Conservation (phyloP, 1,140 invertebrate species). For the Polypedilum pembai region DNA sequence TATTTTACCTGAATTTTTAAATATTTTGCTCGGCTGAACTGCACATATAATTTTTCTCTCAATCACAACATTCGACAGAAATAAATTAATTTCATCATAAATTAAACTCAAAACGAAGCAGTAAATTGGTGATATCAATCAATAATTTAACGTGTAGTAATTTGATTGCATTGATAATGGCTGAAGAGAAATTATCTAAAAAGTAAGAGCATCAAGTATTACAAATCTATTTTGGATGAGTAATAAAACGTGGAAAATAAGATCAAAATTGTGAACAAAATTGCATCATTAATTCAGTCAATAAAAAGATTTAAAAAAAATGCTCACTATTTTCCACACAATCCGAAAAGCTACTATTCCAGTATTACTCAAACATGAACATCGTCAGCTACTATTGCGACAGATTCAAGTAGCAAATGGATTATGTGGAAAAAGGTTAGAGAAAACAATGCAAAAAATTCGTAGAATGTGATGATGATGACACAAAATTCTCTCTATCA, state of each 20-base stretch:
- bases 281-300: background rate
- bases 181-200: constrained; percentile 33
- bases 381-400: constrained; percentile 29
- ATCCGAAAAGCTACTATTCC: background rate
- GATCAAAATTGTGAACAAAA: background rate
- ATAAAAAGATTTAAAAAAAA: constrained; percentile 32
- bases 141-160: no score
- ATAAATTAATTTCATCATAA: no score
- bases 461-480: background rate
- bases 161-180: background rate
- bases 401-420: background rate
- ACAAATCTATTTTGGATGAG: background rate
- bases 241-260: constrained; percentile 12
- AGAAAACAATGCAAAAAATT: constrained; percentile 19
- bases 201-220: constrained; percentile 29
- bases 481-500: background rate
- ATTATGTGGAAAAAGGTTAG: constrained; percentile 30
- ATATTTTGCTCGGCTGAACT: no score
- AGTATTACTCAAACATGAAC: constrained; percentile 28
- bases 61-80: no score
- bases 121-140: no score
- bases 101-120: no score
- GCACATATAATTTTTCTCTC: no score
- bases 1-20: no score
- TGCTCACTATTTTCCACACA: constrained; percentile 3